Evolutionary conservation across 2,888 invertebrate genomes (phyloP), one percentile per base, ranked within the genome.

Genomic region (Bugula neritina): DNA sequence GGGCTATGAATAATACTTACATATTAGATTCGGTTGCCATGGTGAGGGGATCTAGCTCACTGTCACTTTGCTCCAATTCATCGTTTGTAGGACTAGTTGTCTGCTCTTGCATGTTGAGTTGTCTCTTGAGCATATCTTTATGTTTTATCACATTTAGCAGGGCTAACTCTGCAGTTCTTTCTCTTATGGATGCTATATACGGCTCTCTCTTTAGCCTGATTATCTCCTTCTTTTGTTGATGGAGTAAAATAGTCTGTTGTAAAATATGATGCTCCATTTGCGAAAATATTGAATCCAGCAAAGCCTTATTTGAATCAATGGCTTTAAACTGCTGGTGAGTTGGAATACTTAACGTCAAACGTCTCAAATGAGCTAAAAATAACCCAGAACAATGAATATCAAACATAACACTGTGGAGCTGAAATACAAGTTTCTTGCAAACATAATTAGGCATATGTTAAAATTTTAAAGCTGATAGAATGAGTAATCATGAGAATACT

Each of bases 241-340:
- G 27, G 2, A 63, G n/a, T 21, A 63, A 25, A 10, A 63, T 31
- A 63, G 5, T 63, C 63, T 63, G 63, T 43, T 43, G 43, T 43
- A 17, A 10, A 5, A 43, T 43, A 17, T 43, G 43, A 17, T 43
- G 43, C 17, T 43, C 43, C 43, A 43, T 43, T 17, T 43, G 43
- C 5, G 43, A 5, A 17, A 10, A 43, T 43, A 43, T 10, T 43
- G 43, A 43, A 17, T 43, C 43, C 5, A 43, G 10, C 43, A 43
- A 17, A 43, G 3, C 10, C 10, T 17, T 5, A 17, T 43, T 43
- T 10, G 43, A 43, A 43, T 43, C 17, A 17, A 10, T 17, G 3
- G 17, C 43, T 10, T 43, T 43, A 43, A 10, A 17, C 43, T 10
- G 3, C 10, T 43, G 10, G 3, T 17, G 43, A 43, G 43, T 10